phyloP scores from a whole-genome alignment of 2,113 vertebrate species.

The Thunnus maccoyii region DNA sequence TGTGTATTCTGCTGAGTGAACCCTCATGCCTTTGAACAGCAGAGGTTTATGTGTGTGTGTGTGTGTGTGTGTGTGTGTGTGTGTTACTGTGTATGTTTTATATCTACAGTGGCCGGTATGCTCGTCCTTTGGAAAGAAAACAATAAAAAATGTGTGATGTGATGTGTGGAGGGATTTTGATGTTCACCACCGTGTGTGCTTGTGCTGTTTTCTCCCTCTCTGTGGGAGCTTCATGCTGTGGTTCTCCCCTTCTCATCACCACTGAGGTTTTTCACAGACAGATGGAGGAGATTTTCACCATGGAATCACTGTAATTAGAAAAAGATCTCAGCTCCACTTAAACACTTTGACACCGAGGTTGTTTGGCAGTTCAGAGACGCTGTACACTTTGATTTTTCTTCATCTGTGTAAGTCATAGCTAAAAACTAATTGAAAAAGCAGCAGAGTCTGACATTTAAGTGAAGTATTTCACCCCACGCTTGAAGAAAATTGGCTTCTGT shows the following conservation, averaged over 20 bases:
- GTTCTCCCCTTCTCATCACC: slow-evolving; percentile 59
- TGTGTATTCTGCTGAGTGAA: slow-evolving; percentile 31
- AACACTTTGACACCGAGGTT: slow-evolving; percentile 22
- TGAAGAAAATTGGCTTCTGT: slow-evolving; percentile 6
- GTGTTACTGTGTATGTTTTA: slow-evolving; percentile 22
- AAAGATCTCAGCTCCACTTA: slow-evolving; percentile 34
- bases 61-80: slow-evolving; percentile 18
- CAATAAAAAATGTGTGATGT: slow-evolving; percentile 9
- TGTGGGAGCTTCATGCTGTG: slow-evolving; percentile 61
- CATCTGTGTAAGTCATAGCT: not conserved
- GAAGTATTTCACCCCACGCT: not conserved
- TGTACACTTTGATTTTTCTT: slow-evolving; percentile 13
- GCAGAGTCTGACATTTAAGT: not conserved
- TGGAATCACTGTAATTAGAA: slow-evolving; percentile 51
- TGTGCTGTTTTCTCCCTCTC: slow-evolving; percentile 34
- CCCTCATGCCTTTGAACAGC: slow-evolving; percentile 38
- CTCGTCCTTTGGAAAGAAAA: slow-evolving; percentile 28
- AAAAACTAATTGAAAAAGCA: slow-evolving; percentile 16
- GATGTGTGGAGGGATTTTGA: slow-evolving; percentile 21
- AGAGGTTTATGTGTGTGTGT: slow-evolving; percentile 22
- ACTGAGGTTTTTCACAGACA: slow-evolving; percentile 39
- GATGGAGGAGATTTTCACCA: slow-evolving; percentile 26
- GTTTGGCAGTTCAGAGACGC: slow-evolving; percentile 21
- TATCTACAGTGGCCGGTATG: slow-evolving; percentile 13
- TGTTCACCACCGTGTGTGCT: slow-evolving; percentile 1